Conservation (phyloP, 23 tunicate genomes). For the Oikopleura vanhoeffeni region DNA sequence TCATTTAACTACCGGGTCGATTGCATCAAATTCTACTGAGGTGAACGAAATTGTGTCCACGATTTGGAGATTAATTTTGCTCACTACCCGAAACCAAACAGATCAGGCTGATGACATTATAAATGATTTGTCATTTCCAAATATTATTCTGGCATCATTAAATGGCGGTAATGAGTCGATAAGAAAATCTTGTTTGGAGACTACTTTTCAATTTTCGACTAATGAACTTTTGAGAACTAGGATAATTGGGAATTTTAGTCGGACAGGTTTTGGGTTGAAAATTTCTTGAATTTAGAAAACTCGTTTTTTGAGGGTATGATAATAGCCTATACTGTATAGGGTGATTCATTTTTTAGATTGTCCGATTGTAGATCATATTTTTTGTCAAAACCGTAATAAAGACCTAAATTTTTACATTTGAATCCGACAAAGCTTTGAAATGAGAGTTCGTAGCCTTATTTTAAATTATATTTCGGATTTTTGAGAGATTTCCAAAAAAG, state of each 20-base stretch:
- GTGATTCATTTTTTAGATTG: too few relatives aligned
- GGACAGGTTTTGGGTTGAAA: background rate
- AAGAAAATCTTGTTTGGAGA: background rate
- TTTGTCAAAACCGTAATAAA: too few relatives aligned
- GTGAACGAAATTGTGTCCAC: background rate
- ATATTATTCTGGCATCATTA: background rate
- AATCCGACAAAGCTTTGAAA: too few relatives aligned
- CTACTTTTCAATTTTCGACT: background rate
- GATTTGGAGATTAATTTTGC: background rate
- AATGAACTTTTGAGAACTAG: background rate
- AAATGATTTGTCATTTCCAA: background rate
- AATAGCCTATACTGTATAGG: too few relatives aligned
- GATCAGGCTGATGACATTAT: background rate
- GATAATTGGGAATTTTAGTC: background rate
- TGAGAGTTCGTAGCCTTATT: too few relatives aligned
- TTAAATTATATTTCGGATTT: too few relatives aligned
- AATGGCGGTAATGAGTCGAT: background rate
- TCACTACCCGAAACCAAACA: background rate
- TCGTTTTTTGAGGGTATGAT: too few relatives aligned
- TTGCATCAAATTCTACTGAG: background rate
- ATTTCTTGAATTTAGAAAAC: too few relatives aligned
- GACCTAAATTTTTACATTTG: too few relatives aligned
- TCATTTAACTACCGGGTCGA: background rate
- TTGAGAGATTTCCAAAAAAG: too few relatives aligned
- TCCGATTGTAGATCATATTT: too few relatives aligned